phyloP scores from a whole-genome alignment of 2,113 vertebrate species.

The Pollimyrus isidori region DNA sequence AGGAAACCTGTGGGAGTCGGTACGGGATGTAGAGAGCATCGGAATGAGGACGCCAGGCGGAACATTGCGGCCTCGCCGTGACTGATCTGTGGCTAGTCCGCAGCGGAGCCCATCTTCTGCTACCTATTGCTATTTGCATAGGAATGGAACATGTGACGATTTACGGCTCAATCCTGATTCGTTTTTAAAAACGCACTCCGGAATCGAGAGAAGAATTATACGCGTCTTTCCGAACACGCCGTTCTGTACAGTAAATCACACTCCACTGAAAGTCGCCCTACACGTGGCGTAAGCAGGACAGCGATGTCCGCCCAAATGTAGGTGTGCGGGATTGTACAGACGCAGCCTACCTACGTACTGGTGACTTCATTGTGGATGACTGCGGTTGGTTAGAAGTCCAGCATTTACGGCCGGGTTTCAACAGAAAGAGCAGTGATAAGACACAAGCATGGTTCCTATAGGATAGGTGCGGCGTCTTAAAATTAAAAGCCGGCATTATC shows the following conservation, averaged over 20 bases:
- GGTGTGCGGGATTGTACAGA: not conserved
- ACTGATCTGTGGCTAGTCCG: not conserved
- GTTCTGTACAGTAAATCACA: slow-evolving; percentile 18
- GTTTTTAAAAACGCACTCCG: slow-evolving; percentile 17
- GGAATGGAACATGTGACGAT: not conserved
- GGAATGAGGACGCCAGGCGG: slow-evolving; percentile 1
- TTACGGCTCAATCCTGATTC: slow-evolving; percentile 20
- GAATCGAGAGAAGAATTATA: slow-evolving; percentile 16
- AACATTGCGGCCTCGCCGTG: not conserved
- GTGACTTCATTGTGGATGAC: not conserved
- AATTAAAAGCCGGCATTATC: not conserved
- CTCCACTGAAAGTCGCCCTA: not conserved
- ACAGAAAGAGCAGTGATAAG: not conserved
- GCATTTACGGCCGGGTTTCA: not conserved
- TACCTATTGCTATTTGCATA: slow-evolving; percentile 14
- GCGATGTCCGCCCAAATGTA: not conserved
- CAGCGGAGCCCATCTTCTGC: not conserved
- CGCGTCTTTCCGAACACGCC: slow-evolving; percentile 12
- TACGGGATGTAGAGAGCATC: not conserved
- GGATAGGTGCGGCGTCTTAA: not conserved
- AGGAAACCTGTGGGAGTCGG: not conserved
- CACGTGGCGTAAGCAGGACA: not conserved
- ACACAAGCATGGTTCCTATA: not conserved
- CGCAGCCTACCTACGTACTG: not conserved
- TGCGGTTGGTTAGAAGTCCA: not conserved